Evolutionary conservation across 2,113 vertebrate species (phyloP), one percentile per base, ranked within the genome.

Genomic region (Bettongia penicillata): DNA sequence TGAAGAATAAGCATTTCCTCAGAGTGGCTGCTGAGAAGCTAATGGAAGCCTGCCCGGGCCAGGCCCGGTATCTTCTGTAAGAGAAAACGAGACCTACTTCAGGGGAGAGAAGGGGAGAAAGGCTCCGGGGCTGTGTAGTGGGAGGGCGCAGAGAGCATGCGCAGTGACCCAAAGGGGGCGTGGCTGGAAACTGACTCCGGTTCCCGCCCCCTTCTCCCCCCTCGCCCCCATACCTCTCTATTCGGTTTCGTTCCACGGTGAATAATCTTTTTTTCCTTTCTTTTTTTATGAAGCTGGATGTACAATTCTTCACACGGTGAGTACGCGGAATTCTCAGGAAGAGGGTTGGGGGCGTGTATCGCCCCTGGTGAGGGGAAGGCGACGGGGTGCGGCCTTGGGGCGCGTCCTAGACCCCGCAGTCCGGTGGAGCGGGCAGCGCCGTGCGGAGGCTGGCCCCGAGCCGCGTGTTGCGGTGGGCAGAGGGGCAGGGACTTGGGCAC

Each of bases 41-140:
- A 12, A 94, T 1, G 9, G 96, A 52, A 0, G 3, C 92, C 3
- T 98, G 98, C 53, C 98, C 98, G 28, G 98, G 98, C 3, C 95
- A 98, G 91, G 98, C 98, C 23, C 98, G 99, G 0, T 98, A 98
- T 90, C 96, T 98, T 43, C 97, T 98, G 99, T 99, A 97, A 98
- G 98, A 51, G 7, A 8, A 68, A 25, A 12, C 5, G 91, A 92
- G 37, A 37, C 19, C 28, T 51, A 57, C 55, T n/a, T n/a, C 37
- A 23, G 7, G 91, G 24, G 1, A 26, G 31, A 53, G n/a, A 16
- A 5, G 53, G 90, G 92, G 3, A 8, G 95, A 95, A 93, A 5
- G 61, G 90, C 8, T 37, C 0, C 77, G 31, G n/a, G 51, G 26
- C 0, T 90, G 7, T 23, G 84, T 37, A 8, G 9, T 6, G 51